Evolutionary conservation across 2,113 vertebrate species (phyloP).

Genomic region (Trichechus manatus): DNA sequence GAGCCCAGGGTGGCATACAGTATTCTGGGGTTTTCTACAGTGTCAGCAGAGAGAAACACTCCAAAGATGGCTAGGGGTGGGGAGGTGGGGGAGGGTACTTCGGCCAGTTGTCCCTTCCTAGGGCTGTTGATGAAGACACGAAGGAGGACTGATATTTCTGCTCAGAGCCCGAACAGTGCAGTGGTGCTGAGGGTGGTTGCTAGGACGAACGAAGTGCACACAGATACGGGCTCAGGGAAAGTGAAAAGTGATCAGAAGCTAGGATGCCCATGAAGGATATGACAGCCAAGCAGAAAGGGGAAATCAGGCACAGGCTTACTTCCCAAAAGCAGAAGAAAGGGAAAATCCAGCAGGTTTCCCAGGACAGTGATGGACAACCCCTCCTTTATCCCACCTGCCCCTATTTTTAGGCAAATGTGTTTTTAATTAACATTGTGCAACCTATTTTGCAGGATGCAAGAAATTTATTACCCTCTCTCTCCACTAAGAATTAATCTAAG

Average conservation of each 20-base stretch:
- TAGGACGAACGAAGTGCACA: not conserved
- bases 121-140: not conserved
- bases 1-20: not conserved
- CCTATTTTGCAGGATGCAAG: slow-evolving; percentile 64
- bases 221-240: not conserved
- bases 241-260: not conserved
- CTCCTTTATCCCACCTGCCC: not conserved
- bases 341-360: not conserved
- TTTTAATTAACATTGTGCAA: slow-evolving; percentile 72
- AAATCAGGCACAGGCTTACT: not conserved
- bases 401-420: slow-evolving; percentile 1
- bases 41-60: not conserved
- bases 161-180: not conserved
- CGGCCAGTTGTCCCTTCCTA: not conserved
- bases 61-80: not conserved
- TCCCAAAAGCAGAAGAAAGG: slow-evolving; percentile 36
- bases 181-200: not conserved
- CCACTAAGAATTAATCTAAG: slow-evolving; percentile 67
- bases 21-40: not conserved
- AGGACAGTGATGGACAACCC: not conserved
- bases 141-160: not conserved
- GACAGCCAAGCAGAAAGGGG: not conserved
- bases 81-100: not conserved
- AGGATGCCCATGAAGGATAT: slow-evolving; percentile 1
- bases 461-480: slow-evolving; percentile 50